phyloP scores from a whole-genome alignment of 2,797 vertebrate genomes.

The Hemibagrus guttatus region DNA sequence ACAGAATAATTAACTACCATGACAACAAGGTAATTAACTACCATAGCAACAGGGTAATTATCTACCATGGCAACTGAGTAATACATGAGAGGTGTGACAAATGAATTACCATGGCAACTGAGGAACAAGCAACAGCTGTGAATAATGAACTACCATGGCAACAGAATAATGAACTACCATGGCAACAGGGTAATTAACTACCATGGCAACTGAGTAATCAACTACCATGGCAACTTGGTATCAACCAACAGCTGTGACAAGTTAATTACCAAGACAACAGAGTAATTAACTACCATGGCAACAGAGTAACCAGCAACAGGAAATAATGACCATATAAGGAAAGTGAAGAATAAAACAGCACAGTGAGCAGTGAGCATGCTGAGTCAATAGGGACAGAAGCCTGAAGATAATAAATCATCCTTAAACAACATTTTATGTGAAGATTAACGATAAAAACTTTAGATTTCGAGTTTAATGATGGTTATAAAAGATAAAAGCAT shows the following conservation, averaged over 20 bases:
- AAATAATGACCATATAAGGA: not conserved
- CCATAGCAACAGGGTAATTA: not conserved
- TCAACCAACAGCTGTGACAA: not conserved
- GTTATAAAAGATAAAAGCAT: not conserved
- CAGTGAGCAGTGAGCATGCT: not conserved
- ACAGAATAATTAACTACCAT: not conserved
- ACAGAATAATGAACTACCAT: not conserved
- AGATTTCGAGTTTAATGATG: too few relatives aligned
- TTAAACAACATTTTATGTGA: not conserved
- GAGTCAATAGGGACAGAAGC: not conserved
- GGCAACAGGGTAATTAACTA: not conserved
- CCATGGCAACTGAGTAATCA: not conserved
- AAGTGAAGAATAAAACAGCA: not conserved
- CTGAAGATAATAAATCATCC: not conserved
- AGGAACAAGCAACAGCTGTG: not conserved
- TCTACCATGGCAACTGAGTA: not conserved
- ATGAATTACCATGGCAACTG: not conserved
- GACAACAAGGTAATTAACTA: too few relatives aligned
- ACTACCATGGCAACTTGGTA: not conserved
- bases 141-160: not conserved
- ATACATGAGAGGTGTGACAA: too few relatives aligned
- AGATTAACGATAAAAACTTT: not conserved
- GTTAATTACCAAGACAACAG: not conserved
- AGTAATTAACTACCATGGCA: not conserved
- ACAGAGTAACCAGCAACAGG: not conserved